A percentile compares a stretch with the other conserved stretches of the same genome.
Conservation (phyloP, 2,113 vertebrate genomes). For the Noturus placidus region DNA sequence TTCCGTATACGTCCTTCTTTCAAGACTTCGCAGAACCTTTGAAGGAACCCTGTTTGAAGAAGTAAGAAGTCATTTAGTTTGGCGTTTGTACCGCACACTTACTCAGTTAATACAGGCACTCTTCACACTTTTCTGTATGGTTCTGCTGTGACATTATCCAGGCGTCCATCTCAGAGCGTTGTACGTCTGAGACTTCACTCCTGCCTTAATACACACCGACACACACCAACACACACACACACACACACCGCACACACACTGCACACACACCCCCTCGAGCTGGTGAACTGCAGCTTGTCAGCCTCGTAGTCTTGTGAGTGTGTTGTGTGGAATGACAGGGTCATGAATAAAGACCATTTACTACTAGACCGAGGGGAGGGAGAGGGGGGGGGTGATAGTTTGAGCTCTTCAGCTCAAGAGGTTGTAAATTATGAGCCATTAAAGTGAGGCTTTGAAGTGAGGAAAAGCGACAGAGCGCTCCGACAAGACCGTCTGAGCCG, state of each 20-base stretch:
- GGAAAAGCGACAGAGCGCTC: slow-evolving; percentile 35
- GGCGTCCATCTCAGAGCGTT: not conserved
- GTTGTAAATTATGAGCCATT: slow-evolving; percentile 58
- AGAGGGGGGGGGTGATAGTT: not conserved
- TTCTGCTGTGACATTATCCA: not conserved
- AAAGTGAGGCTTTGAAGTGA: slow-evolving; percentile 48
- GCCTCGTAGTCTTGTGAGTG: slow-evolving; percentile 43
- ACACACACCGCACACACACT: slow-evolving; percentile 24
- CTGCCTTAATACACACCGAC: not conserved
- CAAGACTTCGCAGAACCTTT: not conserved
- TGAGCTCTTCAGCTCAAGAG: slow-evolving; percentile 49
- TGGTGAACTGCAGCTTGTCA: slow-evolving; percentile 33
- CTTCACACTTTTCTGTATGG: not conserved
- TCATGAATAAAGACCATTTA: slow-evolving; percentile 62
- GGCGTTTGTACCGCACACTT: not conserved
- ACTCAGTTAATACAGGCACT: not conserved
- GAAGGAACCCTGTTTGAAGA: not conserved
- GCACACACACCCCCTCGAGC: not conserved
- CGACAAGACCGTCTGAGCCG: not conserved
- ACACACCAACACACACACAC: slow-evolving; percentile 25
- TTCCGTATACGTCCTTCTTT: not conserved
- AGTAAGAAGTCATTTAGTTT: not conserved
- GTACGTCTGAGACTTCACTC: not conserved
- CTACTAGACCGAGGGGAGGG: not conserved
- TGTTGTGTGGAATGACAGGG: slow-evolving; percentile 53